phyloP scores from a whole-genome alignment of 2,888 invertebrate genomes.

The Priocnemis perturbator region DNA sequence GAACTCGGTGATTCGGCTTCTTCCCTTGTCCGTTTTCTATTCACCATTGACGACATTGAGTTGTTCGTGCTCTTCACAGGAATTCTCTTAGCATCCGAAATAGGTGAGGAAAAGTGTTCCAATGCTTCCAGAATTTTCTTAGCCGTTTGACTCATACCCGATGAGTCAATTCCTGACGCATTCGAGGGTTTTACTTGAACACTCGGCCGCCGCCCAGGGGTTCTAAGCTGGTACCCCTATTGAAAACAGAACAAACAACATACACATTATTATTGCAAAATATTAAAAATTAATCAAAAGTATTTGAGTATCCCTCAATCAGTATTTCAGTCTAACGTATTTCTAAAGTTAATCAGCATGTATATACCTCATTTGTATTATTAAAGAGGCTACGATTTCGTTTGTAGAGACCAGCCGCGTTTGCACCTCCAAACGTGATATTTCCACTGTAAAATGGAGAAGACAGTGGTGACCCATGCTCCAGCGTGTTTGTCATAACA shows the following conservation, averaged over 20 bases:
- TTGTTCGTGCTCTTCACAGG: conserved; percentile 76
- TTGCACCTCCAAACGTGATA: conserved; percentile 86
- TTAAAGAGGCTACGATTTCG: conserved; percentile 61
- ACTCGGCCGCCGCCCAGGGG: conserved; percentile 67
- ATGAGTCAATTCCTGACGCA: conserved; percentile 64
- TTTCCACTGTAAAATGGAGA: conserved; percentile 87
- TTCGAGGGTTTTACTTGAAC: conserved; percentile 76
- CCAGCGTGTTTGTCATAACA: conserved; percentile 74
- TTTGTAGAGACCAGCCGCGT: conserved; percentile 67
- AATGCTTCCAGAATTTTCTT: conserved; percentile 87
- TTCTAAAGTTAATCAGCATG: background rate
- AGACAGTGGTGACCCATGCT: conserved; percentile 70
- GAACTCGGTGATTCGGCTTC: conserved; percentile 51
- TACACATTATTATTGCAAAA: background rate
- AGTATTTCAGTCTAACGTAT: background rate
- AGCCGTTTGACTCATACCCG: conserved; percentile 84
- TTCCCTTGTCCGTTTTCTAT: conserved; percentile 57
- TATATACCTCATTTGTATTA: conserved; percentile 57
- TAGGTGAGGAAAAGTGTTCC: conserved; percentile 88
- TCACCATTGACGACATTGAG: conserved; percentile 31
- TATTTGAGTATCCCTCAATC: conserved; percentile 1
- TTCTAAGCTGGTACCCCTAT: conserved; percentile 58
- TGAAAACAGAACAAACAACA: conserved; percentile 22
- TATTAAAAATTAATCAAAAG: background rate
- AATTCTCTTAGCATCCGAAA: conserved; percentile 87